Conservation (phyloP, 2,888 invertebrate genomes). For the Uropetala carovei region DNA sequence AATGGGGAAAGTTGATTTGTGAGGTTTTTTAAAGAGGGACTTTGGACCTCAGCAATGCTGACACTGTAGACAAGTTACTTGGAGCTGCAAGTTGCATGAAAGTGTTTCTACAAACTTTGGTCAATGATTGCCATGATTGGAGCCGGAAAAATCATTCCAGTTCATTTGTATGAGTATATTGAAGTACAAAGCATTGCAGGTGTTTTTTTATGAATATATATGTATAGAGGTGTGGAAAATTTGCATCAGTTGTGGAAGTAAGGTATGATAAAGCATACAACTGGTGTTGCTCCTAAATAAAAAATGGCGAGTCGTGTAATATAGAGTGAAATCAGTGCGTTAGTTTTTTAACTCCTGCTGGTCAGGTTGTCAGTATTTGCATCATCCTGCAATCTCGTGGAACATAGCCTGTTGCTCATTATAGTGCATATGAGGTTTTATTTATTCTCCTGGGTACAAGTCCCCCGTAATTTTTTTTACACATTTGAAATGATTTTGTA, state of each 20-base stretch:
- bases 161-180: slow-evolving; percentile 42
- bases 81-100: slow-evolving; percentile 45
- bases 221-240: slow-evolving; percentile 27
- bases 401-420: slow-evolving; percentile 38
- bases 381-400: slow-evolving; percentile 35
- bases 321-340: slow-evolving; percentile 56
- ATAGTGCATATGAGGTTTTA: slow-evolving; percentile 52
- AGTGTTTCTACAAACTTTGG: slow-evolving; percentile 60
- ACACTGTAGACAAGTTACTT: slow-evolving; percentile 5
- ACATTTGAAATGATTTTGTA: slow-evolving; percentile 5
- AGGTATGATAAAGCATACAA: slow-evolving; percentile 40
- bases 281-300: slow-evolving; percentile 46
- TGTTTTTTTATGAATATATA: slow-evolving; percentile 54
- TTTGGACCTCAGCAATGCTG: slow-evolving; percentile 56
- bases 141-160: slow-evolving; percentile 48
- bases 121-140: slow-evolving; percentile 30
- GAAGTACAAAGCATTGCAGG: slow-evolving; percentile 59
- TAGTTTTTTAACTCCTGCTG: slow-evolving; percentile 63
- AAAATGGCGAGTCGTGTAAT: slow-evolving; percentile 47
- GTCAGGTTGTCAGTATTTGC: slow-evolving; percentile 64
- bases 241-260: slow-evolving; percentile 31
- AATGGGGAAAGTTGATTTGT: slow-evolving; percentile 46
- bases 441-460: slow-evolving; percentile 24
- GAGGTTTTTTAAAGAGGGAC: slow-evolving; percentile 28
- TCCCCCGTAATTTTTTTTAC: slow-evolving; percentile 24